phyloP scores from a whole-genome alignment of 53 echinoderm and acorn worm genomes.

The Glandiceps talaboti region DNA sequence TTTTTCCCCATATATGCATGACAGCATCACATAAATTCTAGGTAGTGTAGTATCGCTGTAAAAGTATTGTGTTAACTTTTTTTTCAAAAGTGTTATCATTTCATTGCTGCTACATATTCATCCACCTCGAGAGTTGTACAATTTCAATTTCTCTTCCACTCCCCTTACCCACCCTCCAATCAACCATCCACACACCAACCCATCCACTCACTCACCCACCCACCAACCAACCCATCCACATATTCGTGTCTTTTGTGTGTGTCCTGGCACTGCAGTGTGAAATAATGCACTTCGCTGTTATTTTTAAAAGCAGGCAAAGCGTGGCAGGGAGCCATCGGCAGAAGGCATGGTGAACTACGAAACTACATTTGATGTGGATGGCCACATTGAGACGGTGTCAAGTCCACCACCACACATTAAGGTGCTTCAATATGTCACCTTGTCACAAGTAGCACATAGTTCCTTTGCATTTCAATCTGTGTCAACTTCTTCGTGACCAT shows the following conservation, averaged over 20 bases:
- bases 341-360: constrained; percentile 21
- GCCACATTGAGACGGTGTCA: constrained; percentile 47
- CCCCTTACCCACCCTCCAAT: too few species aligned
- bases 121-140: too few species aligned
- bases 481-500: too few species aligned
- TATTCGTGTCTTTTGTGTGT: neutral
- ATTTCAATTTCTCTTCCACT: too few species aligned
- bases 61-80: too few species aligned
- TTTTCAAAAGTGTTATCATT: too few species aligned
- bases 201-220: neutral
- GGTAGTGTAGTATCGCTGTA: too few species aligned
- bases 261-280: neutral
- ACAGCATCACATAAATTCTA: too few species aligned
- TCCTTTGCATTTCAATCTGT: neutral
- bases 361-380: constrained; percentile 85
- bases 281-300: neutral
- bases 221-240: neutral
- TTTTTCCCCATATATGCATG: too few species aligned
- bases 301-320: neutral
- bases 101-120: too few species aligned
- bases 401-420: constrained; percentile 9
- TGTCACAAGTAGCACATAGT: neutral
- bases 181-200: too few species aligned
- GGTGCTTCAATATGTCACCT: neutral
- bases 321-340: neutral